These are phyloP conservation scores for Oikopleura dioica DNA, from an alignment of 23 tunicate species.

Conservation along the genomic window DNA sequence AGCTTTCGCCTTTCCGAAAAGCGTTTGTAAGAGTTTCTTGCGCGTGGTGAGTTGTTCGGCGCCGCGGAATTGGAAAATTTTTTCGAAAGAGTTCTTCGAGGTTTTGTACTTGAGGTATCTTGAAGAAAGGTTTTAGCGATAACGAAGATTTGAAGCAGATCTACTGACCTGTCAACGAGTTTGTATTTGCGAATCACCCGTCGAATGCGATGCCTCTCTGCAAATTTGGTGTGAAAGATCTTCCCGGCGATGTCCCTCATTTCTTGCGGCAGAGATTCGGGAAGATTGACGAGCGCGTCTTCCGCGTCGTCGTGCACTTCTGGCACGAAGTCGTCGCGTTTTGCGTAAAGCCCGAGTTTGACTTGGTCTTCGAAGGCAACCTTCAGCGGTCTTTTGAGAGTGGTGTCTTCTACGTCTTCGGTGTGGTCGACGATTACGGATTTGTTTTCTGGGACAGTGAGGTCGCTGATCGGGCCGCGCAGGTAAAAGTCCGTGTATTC, in stretches of 20 bases:
- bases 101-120: too few relatives aligned
- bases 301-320: not conserved
- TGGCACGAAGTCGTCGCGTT: not conserved
- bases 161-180: slow-evolving; percentile 11
- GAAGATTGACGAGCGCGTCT: not conserved
- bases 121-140: too few relatives aligned
- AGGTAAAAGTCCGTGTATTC: not conserved
- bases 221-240: not conserved
- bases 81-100: not conserved
- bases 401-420: not conserved
- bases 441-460: not conserved
- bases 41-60: too few relatives aligned
- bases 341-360: not conserved
- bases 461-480: not conserved
- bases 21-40: too few relatives aligned
- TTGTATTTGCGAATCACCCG: not conserved
- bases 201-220: not conserved
- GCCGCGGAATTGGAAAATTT: not conserved
- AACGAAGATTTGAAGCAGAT: too few relatives aligned
- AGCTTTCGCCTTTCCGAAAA: too few relatives aligned
- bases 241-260: not conserved
- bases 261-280: not conserved
- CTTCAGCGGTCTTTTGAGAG: not conserved
- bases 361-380: not conserved
- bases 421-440: not conserved